phyloP scores from a whole-genome alignment of 1,140 invertebrate species.

The Geopemphigus sp. region DNA sequence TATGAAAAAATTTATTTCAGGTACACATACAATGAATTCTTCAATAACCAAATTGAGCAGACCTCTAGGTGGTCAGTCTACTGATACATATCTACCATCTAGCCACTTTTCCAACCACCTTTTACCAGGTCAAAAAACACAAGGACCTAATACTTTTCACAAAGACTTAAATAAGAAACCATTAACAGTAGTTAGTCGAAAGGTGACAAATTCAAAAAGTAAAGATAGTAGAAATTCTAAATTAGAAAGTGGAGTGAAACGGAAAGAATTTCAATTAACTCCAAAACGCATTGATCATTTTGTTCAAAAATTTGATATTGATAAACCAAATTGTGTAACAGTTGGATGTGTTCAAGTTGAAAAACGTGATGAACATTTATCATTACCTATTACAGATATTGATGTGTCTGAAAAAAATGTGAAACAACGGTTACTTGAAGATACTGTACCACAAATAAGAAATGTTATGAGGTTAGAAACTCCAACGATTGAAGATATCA shows the following conservation, averaged over 20 bases:
- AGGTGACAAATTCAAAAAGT: conserved; percentile 43
- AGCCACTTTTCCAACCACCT: conserved; percentile 39
- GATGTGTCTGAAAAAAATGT: conserved; percentile 63
- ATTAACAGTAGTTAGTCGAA: conserved; percentile 40
- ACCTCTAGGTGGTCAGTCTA: conserved; percentile 26
- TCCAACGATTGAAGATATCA: conserved; percentile 20
- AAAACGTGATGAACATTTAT: conserved; percentile 40
- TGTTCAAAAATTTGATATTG: conserved; percentile 42
- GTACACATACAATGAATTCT: conserved; percentile 39
- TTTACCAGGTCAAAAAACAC: conserved; percentile 29
- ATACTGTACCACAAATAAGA: conserved; percentile 50
- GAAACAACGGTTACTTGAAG: conserved; percentile 63
- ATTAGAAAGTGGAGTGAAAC: conserved; percentile 44
- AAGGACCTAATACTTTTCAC: conserved; percentile 34
- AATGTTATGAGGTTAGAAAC: conserved; percentile 43
- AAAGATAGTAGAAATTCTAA: conserved; percentile 49
- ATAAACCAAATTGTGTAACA: conserved; percentile 39
- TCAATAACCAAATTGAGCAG: conserved; percentile 40
- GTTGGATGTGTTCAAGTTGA: conserved; percentile 46
- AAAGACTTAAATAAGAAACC: conserved; percentile 46
- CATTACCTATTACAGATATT: conserved; percentile 42
- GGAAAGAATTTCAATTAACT: conserved; percentile 48
- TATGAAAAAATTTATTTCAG: conserved; percentile 26
- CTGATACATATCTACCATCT: conserved; percentile 44
- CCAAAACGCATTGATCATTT: conserved; percentile 37